These are phyloP conservation scores for Clarias pachynema DNA, from an alignment of 2,797 vertebrate species.

Conservation along the genomic window DNA sequence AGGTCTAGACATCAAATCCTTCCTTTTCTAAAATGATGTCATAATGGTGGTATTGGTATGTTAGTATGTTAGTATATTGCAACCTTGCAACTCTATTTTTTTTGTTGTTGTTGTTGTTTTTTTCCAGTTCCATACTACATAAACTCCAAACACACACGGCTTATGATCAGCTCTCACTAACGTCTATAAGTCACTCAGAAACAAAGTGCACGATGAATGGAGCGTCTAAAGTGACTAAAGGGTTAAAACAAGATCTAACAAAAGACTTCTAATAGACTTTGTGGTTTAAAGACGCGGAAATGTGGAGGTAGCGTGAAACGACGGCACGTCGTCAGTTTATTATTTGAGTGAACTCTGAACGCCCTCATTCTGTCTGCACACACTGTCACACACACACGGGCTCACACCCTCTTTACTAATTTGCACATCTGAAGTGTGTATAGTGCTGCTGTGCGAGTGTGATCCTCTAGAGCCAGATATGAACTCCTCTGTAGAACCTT, in stretches of 20 bases:
- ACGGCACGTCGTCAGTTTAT: neutral
- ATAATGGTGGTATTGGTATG: too few species aligned
- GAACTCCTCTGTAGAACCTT: conserved; percentile 12
- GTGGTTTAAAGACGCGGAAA: neutral
- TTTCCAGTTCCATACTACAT: neutral
- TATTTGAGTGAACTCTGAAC: conserved; percentile 5
- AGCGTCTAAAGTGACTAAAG: too few species aligned
- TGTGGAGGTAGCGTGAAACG: neutral
- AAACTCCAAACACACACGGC: neutral
- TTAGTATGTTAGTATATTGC: too few species aligned
- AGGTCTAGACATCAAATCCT: too few species aligned
- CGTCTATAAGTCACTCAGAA: neutral
- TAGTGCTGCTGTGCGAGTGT: neutral
- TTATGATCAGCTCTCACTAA: neutral
- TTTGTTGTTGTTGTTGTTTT: too few species aligned
- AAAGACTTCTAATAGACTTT: neutral
- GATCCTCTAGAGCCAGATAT: conserved; percentile 7
- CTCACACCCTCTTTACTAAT: neutral
- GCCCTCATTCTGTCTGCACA: neutral
- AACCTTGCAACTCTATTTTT: too few species aligned
- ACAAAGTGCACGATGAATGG: neutral
- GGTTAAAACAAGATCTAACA: too few species aligned
- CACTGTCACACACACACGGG: neutral
- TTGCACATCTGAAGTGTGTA: conserved; percentile 33
- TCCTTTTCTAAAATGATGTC: too few species aligned